Evolutionary conservation across 2,888 invertebrate genomes (phyloP), one percentile per base, ranked within the genome.

Genomic region (Dioctria linearis): DNA sequence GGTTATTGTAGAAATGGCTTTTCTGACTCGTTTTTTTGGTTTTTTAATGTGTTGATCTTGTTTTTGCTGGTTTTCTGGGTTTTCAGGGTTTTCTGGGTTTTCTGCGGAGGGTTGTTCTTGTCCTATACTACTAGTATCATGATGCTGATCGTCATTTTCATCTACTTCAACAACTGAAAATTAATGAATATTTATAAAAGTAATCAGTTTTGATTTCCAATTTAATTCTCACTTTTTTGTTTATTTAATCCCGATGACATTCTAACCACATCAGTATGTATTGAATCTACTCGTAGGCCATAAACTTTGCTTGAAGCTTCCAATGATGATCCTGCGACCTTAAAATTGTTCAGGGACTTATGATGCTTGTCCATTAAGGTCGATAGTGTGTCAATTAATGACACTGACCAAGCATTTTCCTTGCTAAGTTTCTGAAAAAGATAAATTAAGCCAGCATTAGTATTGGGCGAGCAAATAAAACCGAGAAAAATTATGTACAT

Each of bases 231-330:
- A 84, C 83, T 73, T 37, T 86, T 88, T 54, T 87, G 87, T 2
- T 88, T 87, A 84, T 86, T 88, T 2, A 89, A 83, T 0, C 93
- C 94, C 0, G 93, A 92, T 0, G 93, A 93, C 90, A 97, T 93
- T 86, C 95, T 94, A 83, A 95, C 89, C 2, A 95, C 94, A 86
- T 96, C 95, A 63, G 93, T 91, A 87, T 97, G 94, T 8, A 97
- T 92, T 54, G 94, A 94, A 88, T 98, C 97, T 0, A 98, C 97
- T 81, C 97, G 91, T 82, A 94, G 92, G 0, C 95, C 94, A 88
- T 97, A 97, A 76, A 97, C 96, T 86, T 95, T 95, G 0, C 96
- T 93, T 6, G 96, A 95, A 0, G 96, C 96, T 87, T 97, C 97
- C 71, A 98, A 89, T 0, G 97, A 94, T 0, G 94, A 94, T 69